Evolutionary conservation across 1,140 invertebrate genomes (phyloP).

Genomic region (Neuroterus valhalla): DNA sequence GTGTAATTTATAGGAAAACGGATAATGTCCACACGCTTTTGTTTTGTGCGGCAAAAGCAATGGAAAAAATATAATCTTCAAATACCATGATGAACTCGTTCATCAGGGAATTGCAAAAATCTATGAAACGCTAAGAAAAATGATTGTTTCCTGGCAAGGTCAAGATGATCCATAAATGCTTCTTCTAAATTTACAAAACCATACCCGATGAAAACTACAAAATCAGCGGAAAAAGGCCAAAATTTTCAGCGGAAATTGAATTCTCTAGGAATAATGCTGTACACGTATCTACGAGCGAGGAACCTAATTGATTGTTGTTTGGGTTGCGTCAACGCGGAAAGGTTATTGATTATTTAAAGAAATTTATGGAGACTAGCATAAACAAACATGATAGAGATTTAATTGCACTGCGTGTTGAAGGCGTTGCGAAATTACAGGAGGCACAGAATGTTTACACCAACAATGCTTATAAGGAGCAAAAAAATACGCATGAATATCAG

Average conservation of each 20-base stretch:
- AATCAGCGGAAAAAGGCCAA: no score
- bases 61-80: neutral
- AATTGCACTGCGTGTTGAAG: neutral
- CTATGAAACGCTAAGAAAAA: neutral
- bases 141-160: slow-evolving; percentile 5
- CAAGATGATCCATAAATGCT: slow-evolving; percentile 35
- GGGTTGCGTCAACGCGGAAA: no score
- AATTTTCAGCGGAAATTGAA: slow-evolving; percentile 37
- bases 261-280: slow-evolving; percentile 54
- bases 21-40: neutral
- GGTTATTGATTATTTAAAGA: slow-evolving; percentile 40
- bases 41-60: neutral
- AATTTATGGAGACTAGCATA: neutral
- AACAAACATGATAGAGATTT: neutral
- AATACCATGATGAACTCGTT: no score
- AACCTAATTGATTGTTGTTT: slow-evolving; percentile 45
- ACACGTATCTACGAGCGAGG: slow-evolving; percentile 43
- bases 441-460: slow-evolving; percentile 6
- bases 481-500: slow-evolving; percentile 41
- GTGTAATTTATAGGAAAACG: neutral
- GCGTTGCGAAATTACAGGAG: slow-evolving; percentile 14
- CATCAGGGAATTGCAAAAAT: neutral
- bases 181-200: slow-evolving; percentile 47
- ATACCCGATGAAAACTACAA: no score
- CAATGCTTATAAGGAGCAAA: slow-evolving; percentile 40